Evolutionary conservation across 2,888 invertebrate species (phyloP).

Genomic region (Eledona agricola): DNA sequence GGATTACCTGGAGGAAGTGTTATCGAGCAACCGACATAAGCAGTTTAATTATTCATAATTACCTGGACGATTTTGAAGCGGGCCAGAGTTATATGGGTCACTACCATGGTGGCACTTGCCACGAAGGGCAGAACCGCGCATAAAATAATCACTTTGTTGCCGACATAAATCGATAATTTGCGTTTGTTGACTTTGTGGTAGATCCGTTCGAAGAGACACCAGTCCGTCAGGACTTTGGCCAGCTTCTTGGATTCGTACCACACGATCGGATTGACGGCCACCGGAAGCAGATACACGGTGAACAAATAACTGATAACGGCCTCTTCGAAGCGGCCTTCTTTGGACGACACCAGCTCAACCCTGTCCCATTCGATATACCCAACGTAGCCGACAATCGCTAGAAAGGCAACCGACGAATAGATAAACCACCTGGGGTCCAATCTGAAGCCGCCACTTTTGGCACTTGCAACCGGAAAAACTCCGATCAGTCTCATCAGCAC

Average conservation of each 20-base stretch:
- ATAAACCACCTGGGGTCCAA: conserved; percentile 67
- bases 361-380: conserved; percentile 71
- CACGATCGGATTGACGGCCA: conserved; percentile 70
- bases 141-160: conserved; percentile 68
- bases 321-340: conserved; percentile 77
- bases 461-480: conserved; percentile 69
- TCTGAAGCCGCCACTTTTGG: conserved; percentile 61
- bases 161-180: conserved; percentile 66
- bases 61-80: conserved; percentile 72
- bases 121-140: conserved; percentile 69
- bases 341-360: conserved; percentile 68
- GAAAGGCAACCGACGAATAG: conserved; percentile 67
- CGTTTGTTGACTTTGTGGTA: conserved; percentile 71
- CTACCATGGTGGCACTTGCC: conserved; percentile 71
- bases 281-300: conserved; percentile 75
- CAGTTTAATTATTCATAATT: conserved; percentile 15
- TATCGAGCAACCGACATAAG: not conserved
- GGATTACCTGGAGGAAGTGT: conserved; percentile 63
- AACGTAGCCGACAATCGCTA: conserved; percentile 60
- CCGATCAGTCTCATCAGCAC: conserved; percentile 67
- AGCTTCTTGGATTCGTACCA: conserved; percentile 76
- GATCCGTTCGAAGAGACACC: conserved; percentile 74
- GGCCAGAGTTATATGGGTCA: conserved; percentile 77
- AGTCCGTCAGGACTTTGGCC: conserved; percentile 69
- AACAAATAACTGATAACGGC: conserved; percentile 80